Evolutionary conservation across 1,140 invertebrate genomes (phyloP).

Genomic region (Hyposmocoma kahamanoa): DNA sequence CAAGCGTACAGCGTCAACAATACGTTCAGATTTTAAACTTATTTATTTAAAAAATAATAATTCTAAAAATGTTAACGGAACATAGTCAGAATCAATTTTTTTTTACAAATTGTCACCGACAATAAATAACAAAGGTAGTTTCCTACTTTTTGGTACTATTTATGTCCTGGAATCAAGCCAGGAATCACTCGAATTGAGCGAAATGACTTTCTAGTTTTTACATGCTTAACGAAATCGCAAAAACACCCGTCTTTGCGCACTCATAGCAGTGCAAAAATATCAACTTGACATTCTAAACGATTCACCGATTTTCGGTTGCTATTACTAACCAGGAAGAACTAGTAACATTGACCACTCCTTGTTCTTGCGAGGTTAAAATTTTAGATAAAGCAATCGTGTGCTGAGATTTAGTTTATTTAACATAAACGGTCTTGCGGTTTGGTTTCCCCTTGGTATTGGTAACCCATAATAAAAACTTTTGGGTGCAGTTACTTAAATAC

Average conservation of each 20-base stretch:
- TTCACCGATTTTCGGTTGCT: conserved; percentile 62
- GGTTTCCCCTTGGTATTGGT: too few relatives aligned
- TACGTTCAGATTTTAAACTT: too few relatives aligned
- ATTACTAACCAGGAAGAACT: conserved; percentile 65
- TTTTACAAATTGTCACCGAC: not conserved
- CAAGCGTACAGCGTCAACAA: too few relatives aligned
- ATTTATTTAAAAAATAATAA: too few relatives aligned
- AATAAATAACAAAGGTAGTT: not conserved
- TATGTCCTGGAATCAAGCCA: conserved; percentile 45
- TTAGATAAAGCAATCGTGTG: conserved; percentile 4
- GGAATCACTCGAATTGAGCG: conserved; percentile 41
- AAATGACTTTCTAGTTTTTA: conserved; percentile 69
- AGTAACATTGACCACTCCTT: conserved; percentile 52
- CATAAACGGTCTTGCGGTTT: too few relatives aligned
- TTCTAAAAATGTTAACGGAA: too few relatives aligned
- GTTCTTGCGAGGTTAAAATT: conserved; percentile 41
- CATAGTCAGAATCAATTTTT: too few relatives aligned
- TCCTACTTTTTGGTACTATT: conserved; percentile 17
- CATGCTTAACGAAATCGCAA: conserved; percentile 49
- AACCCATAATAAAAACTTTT: too few relatives aligned
- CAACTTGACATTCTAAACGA: conserved; percentile 67
- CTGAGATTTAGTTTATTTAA: too few relatives aligned
- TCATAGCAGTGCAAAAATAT: conserved; percentile 69
- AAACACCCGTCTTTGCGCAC: conserved; percentile 58
- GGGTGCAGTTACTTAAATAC: too few relatives aligned